Conservation (phyloP, 2,888 invertebrate species). For the Drosophila eohydei region DNA sequence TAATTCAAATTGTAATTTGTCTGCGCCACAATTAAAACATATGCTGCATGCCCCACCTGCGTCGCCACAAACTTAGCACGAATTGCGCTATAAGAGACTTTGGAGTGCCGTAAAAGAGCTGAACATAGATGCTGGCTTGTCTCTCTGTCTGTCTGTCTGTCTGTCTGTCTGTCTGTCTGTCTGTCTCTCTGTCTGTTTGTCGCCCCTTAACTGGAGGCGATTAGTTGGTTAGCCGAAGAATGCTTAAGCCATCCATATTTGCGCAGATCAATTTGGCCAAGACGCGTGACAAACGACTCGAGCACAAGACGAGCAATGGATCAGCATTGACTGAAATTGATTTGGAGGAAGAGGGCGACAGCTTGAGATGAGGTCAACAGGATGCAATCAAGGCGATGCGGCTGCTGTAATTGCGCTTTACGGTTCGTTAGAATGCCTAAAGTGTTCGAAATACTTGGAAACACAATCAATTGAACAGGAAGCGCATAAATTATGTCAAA, state of each 20-base stretch:
- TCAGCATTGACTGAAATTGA: not conserved
- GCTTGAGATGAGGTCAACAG: slow-evolving; percentile 34
- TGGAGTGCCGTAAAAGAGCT: slow-evolving; percentile 59
- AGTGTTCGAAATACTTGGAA: slow-evolving; percentile 41
- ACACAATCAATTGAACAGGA: slow-evolving; percentile 64
- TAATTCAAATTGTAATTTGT: slow-evolving; percentile 61
- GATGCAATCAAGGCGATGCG: slow-evolving; percentile 60
- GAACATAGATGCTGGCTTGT: slow-evolving; percentile 4
- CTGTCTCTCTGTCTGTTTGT: not conserved
- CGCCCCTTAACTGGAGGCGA: not conserved
- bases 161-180: not conserved
- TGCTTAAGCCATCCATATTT: slow-evolving; percentile 33
- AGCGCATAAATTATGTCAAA: slow-evolving; percentile 55
- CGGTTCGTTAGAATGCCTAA: slow-evolving; percentile 41
- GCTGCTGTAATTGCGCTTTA: slow-evolving; percentile 25
- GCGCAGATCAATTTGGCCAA: slow-evolving; percentile 41
- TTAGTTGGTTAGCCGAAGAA: slow-evolving; percentile 15
- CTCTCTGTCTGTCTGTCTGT: not conserved
- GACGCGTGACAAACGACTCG: slow-evolving; percentile 43
- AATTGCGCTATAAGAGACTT: slow-evolving; percentile 55
- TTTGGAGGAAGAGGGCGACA: not conserved
- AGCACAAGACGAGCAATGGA: slow-evolving; percentile 3
- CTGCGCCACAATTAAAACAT: slow-evolving; percentile 29
- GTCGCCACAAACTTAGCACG: slow-evolving; percentile 29
- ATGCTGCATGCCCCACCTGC: slow-evolving; percentile 8